Percentiles rank a stretch among this genome's conserved stretches.
These are phyloP conservation scores for Eulemur rubriventer DNA, from an alignment of 2,797 vertebrate genomes.

Conservation along the genomic window DNA sequence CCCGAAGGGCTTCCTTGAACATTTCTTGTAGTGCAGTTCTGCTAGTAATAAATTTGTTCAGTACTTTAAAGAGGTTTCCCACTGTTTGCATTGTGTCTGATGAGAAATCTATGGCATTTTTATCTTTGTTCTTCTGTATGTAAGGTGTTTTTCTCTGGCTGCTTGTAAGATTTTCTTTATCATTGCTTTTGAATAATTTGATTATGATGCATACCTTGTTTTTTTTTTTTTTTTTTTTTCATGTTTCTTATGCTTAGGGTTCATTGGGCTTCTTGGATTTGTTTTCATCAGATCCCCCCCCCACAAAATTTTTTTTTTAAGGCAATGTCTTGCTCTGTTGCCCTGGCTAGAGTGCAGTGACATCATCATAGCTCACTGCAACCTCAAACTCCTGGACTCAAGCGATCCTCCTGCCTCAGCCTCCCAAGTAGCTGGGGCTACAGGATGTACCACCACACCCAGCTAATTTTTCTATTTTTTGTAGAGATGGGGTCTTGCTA, in stretches of 20 bases:
- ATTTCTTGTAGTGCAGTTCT: background rate
- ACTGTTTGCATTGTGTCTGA: background rate
- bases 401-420: background rate
- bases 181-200: background rate
- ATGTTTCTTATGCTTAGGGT: background rate
- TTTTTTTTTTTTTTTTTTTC: background rate
- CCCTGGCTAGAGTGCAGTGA: background rate
- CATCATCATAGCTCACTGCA: background rate
- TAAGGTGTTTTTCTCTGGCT: background rate
- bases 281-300: background rate
- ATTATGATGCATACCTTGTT: background rate
- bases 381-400: background rate
- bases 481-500: background rate
- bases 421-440: background rate
- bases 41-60: background rate
- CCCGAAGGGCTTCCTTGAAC: background rate
- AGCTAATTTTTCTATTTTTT: background rate
- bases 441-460: rapidly evolving
- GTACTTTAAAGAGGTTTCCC: background rate
- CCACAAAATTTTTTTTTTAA: background rate
- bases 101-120: background rate
- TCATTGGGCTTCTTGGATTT: background rate
- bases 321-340: background rate
- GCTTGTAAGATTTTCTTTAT: background rate
- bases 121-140: background rate